Conservation (phyloP, 2,888 invertebrate species). For the Diplazon laetatorius region DNA sequence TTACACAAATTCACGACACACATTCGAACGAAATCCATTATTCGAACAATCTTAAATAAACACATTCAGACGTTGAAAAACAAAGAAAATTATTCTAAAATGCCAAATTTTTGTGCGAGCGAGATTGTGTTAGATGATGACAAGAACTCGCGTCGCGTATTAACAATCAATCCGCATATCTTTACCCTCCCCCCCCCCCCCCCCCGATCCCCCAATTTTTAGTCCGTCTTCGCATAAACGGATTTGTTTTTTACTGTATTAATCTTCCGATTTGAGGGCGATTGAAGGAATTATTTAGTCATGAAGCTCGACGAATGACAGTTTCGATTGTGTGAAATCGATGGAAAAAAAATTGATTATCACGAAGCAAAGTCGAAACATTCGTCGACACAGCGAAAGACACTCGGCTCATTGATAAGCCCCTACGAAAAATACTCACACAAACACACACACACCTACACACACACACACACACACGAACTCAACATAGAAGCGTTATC, state of each 20-base stretch:
- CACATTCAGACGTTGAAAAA: slow-evolving; percentile 14
- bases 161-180: slow-evolving; percentile 65
- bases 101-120: slow-evolving; percentile 55
- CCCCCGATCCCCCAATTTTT: too few relatives aligned
- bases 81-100: slow-evolving; percentile 44
- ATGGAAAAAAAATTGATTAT: slow-evolving; percentile 12
- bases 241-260: slow-evolving; percentile 41
- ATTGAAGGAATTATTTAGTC: neutral
- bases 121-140: slow-evolving; percentile 32
- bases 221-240: slow-evolving; percentile 49
- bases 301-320: neutral
- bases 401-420: neutral
- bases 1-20: slow-evolving; percentile 50
- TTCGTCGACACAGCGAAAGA: neutral
- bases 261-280: slow-evolving; percentile 25
- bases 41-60: neutral
- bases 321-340: slow-evolving; percentile 17
- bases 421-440: slow-evolving; percentile 30
- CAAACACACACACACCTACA: slow-evolving; percentile 34
- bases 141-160: slow-evolving; percentile 51
- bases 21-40: neutral
- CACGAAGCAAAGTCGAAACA: slow-evolving; percentile 16
- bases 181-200: too few relatives aligned
- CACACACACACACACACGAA: slow-evolving; percentile 38
- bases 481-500: too few relatives aligned